Conservation (phyloP, 2,797 vertebrate genomes). For the Furcifer pardalis region DNA sequence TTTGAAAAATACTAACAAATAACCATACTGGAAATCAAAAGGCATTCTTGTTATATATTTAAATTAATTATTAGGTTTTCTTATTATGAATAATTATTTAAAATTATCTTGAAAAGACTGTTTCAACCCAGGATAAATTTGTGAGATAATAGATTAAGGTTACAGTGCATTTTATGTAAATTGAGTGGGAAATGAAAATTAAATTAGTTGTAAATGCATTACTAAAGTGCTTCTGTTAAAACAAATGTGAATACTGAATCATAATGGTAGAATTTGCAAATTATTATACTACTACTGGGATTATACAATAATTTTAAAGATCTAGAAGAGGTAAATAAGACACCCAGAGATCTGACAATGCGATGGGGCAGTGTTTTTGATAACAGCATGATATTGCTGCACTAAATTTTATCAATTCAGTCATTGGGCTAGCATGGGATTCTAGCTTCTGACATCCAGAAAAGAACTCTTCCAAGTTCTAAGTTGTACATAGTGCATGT, state of each 20-base stretch:
- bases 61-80: conserved; percentile 51
- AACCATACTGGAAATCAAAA: conserved; percentile 39
- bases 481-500: neutral
- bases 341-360: neutral
- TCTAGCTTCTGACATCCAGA: too few relatives aligned
- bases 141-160: conserved; percentile 40
- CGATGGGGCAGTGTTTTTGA: neutral
- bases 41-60: conserved; percentile 33
- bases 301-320: neutral
- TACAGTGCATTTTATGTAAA: conserved; percentile 23
- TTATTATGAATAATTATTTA: conserved; percentile 29
- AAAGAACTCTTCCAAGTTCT: neutral
- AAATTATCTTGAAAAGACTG: conserved; percentile 36
- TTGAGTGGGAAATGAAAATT: conserved; percentile 32
- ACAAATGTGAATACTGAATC: conserved; percentile 6
- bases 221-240: conserved; percentile 4
- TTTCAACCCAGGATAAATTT: conserved; percentile 43
- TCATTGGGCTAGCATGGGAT: too few relatives aligned
- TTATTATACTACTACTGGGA: neutral
- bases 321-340: neutral
- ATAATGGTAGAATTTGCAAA: conserved; percentile 21
- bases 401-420: too few relatives aligned
- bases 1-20: conserved; percentile 47
- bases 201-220: conserved; percentile 34
- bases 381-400: neutral